These are phyloP conservation scores for Phocoena phocoena DNA, from an alignment of 2,113 vertebrate species.

Conservation along the genomic window DNA sequence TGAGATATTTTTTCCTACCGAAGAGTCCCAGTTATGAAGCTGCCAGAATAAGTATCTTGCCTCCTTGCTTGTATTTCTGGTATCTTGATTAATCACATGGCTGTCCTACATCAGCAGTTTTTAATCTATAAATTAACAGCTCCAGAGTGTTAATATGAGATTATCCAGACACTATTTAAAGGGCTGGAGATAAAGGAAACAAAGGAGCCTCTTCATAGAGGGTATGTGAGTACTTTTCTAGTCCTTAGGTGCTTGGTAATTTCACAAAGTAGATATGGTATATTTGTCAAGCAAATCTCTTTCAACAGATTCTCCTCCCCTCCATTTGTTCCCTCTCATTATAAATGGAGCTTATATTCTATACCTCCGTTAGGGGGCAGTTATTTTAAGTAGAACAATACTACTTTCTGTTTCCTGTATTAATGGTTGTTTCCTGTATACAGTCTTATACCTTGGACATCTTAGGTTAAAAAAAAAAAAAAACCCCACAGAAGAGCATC, in stretches of 20 bases:
- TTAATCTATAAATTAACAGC: slow-evolving; percentile 60
- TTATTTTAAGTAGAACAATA: slow-evolving; percentile 34
- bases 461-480: slow-evolving; percentile 7
- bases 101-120: slow-evolving; percentile 22
- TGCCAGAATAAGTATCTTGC: slow-evolving; percentile 40
- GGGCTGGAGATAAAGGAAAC: not conserved
- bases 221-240: slow-evolving; percentile 31
- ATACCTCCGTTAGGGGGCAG: not conserved
- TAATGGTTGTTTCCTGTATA: not conserved
- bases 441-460: slow-evolving; percentile 23
- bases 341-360: not conserved
- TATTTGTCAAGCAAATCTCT: slow-evolving; percentile 43
- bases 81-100: slow-evolving; percentile 18
- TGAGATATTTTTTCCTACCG: slow-evolving; percentile 12
- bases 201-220: slow-evolving; percentile 26
- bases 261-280: slow-evolving; percentile 14
- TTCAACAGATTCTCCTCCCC: slow-evolving; percentile 6
- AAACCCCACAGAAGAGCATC: not conserved
- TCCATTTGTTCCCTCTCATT: slow-evolving; percentile 10
- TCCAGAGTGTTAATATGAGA: slow-evolving; percentile 48
- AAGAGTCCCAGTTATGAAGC: slow-evolving; percentile 2
- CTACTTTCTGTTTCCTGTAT: not conserved
- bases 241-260: slow-evolving; percentile 49
- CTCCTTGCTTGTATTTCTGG: slow-evolving; percentile 29
- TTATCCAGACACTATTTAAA: slow-evolving; percentile 56